These are phyloP conservation scores for Cephus pulcher DNA, from an alignment of 2,888 invertebrate species.

Conservation along the genomic window DNA sequence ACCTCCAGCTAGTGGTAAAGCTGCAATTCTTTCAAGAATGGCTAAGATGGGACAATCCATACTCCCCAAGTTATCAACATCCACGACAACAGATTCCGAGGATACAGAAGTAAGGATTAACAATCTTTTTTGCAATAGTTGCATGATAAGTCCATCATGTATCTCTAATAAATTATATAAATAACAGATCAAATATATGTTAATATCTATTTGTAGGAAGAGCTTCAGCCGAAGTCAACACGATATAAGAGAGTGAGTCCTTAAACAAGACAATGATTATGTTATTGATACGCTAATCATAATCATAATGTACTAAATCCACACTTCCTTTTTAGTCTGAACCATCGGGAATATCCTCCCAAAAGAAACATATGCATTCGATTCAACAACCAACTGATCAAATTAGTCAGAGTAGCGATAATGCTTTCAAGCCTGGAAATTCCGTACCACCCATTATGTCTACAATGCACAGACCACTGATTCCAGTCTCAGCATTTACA, in stretches of 20 bases:
- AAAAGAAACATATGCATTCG: constrained; percentile 18
- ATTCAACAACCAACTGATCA: constrained; percentile 9
- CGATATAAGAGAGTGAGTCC: constrained; percentile 37
- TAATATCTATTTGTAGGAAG: constrained; percentile 34
- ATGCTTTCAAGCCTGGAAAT: constrained; percentile 28
- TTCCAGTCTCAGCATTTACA: constrained; percentile 22
- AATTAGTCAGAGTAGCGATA: constrained; percentile 9
- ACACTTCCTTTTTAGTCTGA: constrained; percentile 1
- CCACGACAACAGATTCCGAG: constrained; percentile 66
- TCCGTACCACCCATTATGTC: constrained; percentile 21
- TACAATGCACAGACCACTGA: constrained; percentile 31
- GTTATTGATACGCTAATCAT: background rate
- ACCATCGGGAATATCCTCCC: constrained; percentile 5
- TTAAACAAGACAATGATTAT: background rate
- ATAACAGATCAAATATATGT: background rate
- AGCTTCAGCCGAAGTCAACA: constrained; percentile 27
- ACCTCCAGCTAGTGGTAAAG: constrained; percentile 52
- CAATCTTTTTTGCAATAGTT: background rate
- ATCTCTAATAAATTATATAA: background rate
- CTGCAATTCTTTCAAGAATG: constrained; percentile 70
- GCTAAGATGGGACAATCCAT: constrained; percentile 72
- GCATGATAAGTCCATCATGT: constrained; percentile 21
- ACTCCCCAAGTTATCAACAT: constrained; percentile 62
- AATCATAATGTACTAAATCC: background rate
- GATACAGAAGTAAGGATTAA: constrained; percentile 61